Evolutionary conservation across 2,888 invertebrate genomes (phyloP), one percentile per base, ranked within the genome.

Genomic region (Cataglyphis albicans): DNA sequence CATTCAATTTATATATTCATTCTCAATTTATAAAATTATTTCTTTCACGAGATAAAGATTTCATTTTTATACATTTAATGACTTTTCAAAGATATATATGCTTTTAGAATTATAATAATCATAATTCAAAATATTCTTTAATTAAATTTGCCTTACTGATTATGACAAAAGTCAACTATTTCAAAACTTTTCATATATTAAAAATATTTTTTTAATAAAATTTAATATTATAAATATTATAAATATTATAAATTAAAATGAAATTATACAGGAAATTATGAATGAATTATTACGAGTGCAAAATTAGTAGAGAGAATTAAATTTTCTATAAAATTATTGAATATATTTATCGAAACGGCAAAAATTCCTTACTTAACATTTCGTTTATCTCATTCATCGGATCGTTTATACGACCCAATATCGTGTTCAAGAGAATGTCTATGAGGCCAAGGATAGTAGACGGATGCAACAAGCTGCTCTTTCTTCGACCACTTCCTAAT

Each of bases 401-500:
- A 29, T 55, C 55, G 68, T 76, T 76, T 15, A 25, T 48, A 68
- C 38, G n/a, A 68, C 10, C 32, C 7, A 18, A n/a, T 52, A 52
- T n/a, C 44, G 21, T 35, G 32, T 52, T 29, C 65, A 57, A 52
- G n/a, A 61, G 68, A 67, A 80, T 57, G 84, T 64, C 72, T 64
- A 73, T 57, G 68, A 82, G 80, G 80, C 84, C 84, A 84, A 84
- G 86, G 80, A 88, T 86, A 80, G 29, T 38, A 64, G 76, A 82
- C 82, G 82, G 68, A 70, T 84, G 91, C 90, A 90, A 93, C 93
- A 93, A 91, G 91, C 91, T 86, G 90, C 84, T 90, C 92, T 92
- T 92, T 93, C 92, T 92, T 90, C 86, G 84, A 61, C 38, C 68
- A 82, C 85, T 88, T 91, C 90, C 89, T 92, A 92, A 93, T 93